A percentile compares a stretch with the other conserved stretches of the same genome.
phyloP scores from a whole-genome alignment of 2,113 vertebrate genomes.

The Scomber colias region DNA sequence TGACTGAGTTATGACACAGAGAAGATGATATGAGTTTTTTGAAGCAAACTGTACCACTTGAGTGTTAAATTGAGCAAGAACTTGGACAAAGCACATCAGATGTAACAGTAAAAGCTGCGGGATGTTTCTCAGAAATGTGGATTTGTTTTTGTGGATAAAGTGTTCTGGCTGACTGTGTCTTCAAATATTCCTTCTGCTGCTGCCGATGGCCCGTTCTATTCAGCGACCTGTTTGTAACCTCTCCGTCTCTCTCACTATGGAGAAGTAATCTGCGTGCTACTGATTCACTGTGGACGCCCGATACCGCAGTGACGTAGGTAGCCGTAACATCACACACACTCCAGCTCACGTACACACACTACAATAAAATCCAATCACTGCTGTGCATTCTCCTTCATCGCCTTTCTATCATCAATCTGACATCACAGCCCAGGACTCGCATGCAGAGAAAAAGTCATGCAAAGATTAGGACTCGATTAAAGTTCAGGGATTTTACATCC shows the following conservation, averaged over 20 bases:
- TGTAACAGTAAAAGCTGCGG: conserved; percentile 13
- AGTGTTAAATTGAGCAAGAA: background rate
- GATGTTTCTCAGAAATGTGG: conserved; percentile 28
- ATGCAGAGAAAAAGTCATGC: conserved; percentile 22
- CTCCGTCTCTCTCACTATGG: conserved; percentile 12
- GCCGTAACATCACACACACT: conserved; percentile 12
- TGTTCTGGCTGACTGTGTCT: conserved; percentile 14
- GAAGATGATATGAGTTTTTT: background rate
- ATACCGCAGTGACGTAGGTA: conserved; percentile 37
- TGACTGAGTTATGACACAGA: background rate
- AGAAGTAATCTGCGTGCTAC: conserved; percentile 31
- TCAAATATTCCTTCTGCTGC: conserved; percentile 27
- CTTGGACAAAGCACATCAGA: conserved; percentile 10
- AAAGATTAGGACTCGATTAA: conserved; percentile 31
- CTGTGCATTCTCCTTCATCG: conserved; percentile 27
- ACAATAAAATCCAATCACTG: conserved; percentile 1
- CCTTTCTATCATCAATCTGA: conserved; percentile 38
- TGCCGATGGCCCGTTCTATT: conserved; percentile 18
- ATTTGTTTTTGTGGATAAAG: conserved; percentile 17
- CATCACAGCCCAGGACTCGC: conserved; percentile 16
- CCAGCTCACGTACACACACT: conserved; percentile 1
- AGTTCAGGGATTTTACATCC: conserved; percentile 3
- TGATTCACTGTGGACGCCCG: conserved; percentile 45
- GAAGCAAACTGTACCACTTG: background rate
- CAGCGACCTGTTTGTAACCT: conserved; percentile 33